These are phyloP conservation scores for Aleiodes testaceus DNA, from an alignment of 2,888 invertebrate genomes.

Conservation along the genomic window DNA sequence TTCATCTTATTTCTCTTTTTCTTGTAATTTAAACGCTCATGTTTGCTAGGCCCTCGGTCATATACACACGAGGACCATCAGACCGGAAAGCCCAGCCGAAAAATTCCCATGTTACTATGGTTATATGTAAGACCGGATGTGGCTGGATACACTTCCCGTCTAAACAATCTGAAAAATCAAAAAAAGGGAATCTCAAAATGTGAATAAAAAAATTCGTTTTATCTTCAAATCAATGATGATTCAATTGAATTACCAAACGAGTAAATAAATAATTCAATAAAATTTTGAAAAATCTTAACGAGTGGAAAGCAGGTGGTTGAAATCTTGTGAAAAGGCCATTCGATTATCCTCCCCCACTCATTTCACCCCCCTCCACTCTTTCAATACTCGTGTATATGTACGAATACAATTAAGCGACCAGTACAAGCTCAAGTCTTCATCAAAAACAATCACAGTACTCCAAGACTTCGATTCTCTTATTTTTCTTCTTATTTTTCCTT, in stretches of 20 bases:
- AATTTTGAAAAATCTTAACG: too few species aligned
- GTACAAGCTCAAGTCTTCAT: conserved; percentile 10
- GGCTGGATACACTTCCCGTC: conserved; percentile 36
- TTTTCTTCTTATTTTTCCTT: too few species aligned
- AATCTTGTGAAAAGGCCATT: conserved; percentile 65
- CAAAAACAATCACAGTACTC: conserved; percentile 34
- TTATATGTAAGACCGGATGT: conserved; percentile 30
- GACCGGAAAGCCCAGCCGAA: conserved; percentile 36
- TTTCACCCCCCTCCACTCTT: conserved; percentile 35
- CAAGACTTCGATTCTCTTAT: conserved; percentile 70
- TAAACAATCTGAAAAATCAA: conserved; percentile 32
- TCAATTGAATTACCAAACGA: neutral
- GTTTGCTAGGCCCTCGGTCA: conserved; percentile 25
- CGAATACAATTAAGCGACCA: conserved; percentile 14
- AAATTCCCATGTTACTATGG: conserved; percentile 31
- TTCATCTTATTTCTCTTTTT: conserved; percentile 4
- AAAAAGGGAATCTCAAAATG: conserved; percentile 5
- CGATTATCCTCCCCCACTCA: conserved; percentile 38
- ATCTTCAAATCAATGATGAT: conserved; percentile 8
- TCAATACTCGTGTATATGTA: neutral
- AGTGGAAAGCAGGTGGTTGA: conserved; percentile 70
- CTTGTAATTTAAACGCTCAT: conserved; percentile 8
- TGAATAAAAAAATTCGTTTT: neutral
- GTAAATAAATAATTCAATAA: too few species aligned
- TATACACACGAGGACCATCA: conserved; percentile 29